Evolutionary conservation across 2,888 invertebrate genomes (phyloP), one percentile per base, ranked within the genome.

Genomic region (Drosophila phalerata): DNA sequence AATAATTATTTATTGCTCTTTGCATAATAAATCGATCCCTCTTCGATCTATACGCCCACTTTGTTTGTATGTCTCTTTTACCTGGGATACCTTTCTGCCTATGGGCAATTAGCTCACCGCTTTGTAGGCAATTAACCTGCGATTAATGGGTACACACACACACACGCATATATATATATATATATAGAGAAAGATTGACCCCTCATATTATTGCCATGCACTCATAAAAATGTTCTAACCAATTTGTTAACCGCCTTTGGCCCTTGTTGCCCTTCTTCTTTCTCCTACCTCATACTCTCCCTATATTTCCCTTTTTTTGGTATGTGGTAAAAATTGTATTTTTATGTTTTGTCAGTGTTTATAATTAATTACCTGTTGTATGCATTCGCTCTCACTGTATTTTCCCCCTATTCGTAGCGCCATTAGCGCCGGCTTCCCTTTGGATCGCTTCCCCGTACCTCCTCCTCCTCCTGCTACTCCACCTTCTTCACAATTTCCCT

Each of bases 341-440:
- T 88, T 89, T 89, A 81, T 89, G 88, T 88, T 88, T 85, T 89
- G 88, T 88, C 88, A 88, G 88, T 84, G 84, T 88, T 88, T 89
- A 88, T 89, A 88, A 88, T 88, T 88, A 88, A 88, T 88, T 89
- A 88, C 88, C 81, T 89, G 86, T 81, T 82, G 81, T 81, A 83
- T 73, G 77, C 81, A 82, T 83, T 58, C 64, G 34, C 37, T 66
- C 56, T 22, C 40, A 37, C 40, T 53, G 42, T 30, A 51, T 51
- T 22, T 56, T 22, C 22, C 22, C 34, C 25, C 17, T 52, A 15
- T 52, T 28, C 17, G 15, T 70, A 86, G 86, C 88, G 88, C 85
- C 88, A 85, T 85, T 85, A 88, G 88, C 88, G 87, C 88, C 85
- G 84, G 77, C 87, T 77, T 84, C 68, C 42, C 78, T 77, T 76